Conservation (phyloP, 2,113 vertebrate genomes). For the Hyperopisus bebe region DNA sequence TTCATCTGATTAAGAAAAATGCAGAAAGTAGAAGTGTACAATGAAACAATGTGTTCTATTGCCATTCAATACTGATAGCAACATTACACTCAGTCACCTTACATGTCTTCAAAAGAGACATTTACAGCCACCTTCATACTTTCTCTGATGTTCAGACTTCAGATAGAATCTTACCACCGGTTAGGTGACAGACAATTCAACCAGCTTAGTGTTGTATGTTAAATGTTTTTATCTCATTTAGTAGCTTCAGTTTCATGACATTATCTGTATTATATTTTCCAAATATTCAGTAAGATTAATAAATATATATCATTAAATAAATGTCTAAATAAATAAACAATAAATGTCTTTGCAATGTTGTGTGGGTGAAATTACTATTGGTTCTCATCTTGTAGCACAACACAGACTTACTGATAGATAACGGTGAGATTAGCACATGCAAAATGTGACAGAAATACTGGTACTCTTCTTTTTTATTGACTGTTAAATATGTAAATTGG, state of each 20-base stretch:
- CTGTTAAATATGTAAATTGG: conserved; percentile 6
- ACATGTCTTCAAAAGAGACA: neutral
- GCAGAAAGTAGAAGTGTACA: neutral
- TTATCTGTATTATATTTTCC: neutral
- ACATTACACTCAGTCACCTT: neutral
- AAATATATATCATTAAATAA: neutral
- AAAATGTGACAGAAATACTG: neutral
- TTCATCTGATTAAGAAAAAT: neutral
- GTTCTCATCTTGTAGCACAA: neutral
- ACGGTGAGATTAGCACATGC: neutral
- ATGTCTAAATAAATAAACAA: neutral
- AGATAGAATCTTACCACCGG: neutral
- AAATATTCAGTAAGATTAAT: neutral
- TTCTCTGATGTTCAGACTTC: neutral
- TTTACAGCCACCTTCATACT: neutral
- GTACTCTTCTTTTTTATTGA: neutral
- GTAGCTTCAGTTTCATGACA: neutral
- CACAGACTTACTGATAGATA: neutral
- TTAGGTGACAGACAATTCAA: neutral
- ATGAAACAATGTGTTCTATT: neutral
- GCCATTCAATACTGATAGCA: neutral
- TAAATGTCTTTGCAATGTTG: neutral
- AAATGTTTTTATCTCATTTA: neutral
- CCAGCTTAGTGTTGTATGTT: neutral
- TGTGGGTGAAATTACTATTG: neutral